These are phyloP conservation scores for Philotrypesis tridentata DNA, from an alignment of 1,140 invertebrate species.

Conservation along the genomic window DNA sequence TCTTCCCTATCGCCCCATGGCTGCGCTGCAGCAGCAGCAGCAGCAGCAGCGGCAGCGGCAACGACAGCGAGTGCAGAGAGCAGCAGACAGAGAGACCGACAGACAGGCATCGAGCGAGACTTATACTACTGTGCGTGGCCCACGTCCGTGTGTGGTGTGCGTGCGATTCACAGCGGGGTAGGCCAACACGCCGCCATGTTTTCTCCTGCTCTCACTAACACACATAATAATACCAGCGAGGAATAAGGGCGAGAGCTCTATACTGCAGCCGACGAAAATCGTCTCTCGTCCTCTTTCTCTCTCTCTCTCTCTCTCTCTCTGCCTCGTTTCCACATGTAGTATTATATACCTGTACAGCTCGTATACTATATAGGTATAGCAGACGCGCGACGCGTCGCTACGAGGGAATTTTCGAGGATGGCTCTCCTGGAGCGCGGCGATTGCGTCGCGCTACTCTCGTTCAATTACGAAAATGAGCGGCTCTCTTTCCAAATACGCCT, in stretches of 20 bases:
- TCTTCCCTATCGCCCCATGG: constrained; percentile 55
- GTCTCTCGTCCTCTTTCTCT: no score
- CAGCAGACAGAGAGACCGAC: not conserved
- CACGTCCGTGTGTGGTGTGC: not conserved
- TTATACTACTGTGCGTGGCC: not conserved
- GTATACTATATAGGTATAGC: no score
- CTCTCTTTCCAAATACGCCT: no score
- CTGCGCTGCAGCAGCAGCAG: not conserved
- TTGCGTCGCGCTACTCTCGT: not conserved
- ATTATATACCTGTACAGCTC: no score
- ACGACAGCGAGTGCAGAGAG: no score
- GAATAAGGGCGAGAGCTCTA: not conserved
- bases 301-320: not conserved
- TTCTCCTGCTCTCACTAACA: constrained; percentile 31
- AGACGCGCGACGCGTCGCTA: no score
- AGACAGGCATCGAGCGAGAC: not conserved
- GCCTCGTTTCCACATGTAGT: no score
- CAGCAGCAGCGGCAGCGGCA: not conserved
- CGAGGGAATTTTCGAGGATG: no score
- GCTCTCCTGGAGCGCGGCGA: no score
- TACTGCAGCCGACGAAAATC: no score
- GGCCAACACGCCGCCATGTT: constrained; percentile 37
- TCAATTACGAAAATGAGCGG: no score
- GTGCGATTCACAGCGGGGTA: constrained; percentile 37
- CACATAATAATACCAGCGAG: not conserved